Percentiles rank a stretch among this genome's conserved stretches.
These are phyloP conservation scores for Achlya flavicornis DNA, from an alignment of 2,888 invertebrate genomes.

Conservation along the genomic window DNA sequence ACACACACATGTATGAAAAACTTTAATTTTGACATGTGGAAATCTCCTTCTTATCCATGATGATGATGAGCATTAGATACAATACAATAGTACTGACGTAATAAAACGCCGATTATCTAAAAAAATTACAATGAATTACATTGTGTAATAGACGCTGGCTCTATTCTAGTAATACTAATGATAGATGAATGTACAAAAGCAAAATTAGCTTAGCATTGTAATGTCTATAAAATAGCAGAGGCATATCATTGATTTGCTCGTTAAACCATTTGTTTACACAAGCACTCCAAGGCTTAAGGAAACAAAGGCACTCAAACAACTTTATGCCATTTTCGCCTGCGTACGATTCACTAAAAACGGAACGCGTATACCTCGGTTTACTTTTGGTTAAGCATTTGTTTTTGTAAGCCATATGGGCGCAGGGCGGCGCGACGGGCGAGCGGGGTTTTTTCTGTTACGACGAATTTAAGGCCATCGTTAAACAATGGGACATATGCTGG, in stretches of 20 bases:
- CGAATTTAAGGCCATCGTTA: conserved; percentile 70
- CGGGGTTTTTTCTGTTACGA: conserved; percentile 69
- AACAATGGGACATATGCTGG: conserved; percentile 79
- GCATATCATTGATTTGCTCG: conserved; percentile 17
- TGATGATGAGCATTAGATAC: too few species aligned
- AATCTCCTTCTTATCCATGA: too few species aligned
- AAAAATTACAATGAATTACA: too few species aligned
- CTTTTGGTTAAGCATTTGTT: conserved; percentile 81
- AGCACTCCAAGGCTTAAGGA: conserved; percentile 52
- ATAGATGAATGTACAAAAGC: too few species aligned
- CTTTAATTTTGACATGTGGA: too few species aligned
- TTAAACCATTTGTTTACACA: conserved; percentile 41
- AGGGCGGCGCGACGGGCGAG: conserved; percentile 44
- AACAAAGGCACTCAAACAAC: conserved; percentile 52
- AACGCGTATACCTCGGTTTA: conserved; percentile 72
- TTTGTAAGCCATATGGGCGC: conserved; percentile 79
- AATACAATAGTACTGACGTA: too few species aligned
- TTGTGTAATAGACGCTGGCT: too few species aligned
- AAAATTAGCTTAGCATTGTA: conserved; percentile 10
- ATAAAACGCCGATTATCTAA: too few species aligned
- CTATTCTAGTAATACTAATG: too few species aligned
- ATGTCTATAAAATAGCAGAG: conserved; percentile 33
- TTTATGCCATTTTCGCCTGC: conserved; percentile 65
- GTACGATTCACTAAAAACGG: conserved; percentile 48
- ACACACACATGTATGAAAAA: too few species aligned